Evolutionary conservation across 2,888 invertebrate species (phyloP).

Genomic region (Sphaerophoria taeniata): DNA sequence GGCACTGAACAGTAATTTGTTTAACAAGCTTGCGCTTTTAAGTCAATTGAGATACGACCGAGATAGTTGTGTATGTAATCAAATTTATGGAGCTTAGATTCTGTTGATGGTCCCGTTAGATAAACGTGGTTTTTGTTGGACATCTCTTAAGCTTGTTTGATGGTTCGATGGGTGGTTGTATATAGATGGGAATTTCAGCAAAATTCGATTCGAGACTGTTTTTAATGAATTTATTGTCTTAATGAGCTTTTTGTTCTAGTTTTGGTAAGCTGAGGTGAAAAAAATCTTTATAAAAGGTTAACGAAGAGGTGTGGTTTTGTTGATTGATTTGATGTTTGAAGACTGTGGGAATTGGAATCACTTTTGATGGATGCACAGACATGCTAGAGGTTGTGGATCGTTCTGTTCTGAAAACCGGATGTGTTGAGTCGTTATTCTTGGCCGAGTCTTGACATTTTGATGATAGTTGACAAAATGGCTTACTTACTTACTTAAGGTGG

Average conservation of each 20-base stretch:
- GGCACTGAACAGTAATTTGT: constrained; percentile 20
- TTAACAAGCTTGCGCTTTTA: constrained; percentile 36
- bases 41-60: constrained; percentile 45
- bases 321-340: background rate
- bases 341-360: background rate
- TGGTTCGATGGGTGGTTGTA: constrained; percentile 13
- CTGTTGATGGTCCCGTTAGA: constrained; percentile 49
- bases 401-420: background rate
- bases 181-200: background rate
- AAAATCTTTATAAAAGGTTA: constrained; percentile 19
- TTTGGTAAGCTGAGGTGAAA: background rate
- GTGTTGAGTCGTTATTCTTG: too few species aligned
- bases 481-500: too few species aligned
- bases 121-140: constrained; percentile 32
- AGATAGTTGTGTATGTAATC: constrained; percentile 42
- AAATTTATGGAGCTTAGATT: constrained; percentile 50
- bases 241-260: constrained; percentile 24
- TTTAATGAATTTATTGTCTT: constrained; percentile 6
- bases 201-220: background rate
- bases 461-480: too few species aligned
- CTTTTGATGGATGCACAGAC: background rate
- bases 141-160: constrained; percentile 7
- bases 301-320: constrained; percentile 12
- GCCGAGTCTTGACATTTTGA: too few species aligned
- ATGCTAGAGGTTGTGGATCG: background rate